These are phyloP conservation scores for Parnassius smintheus DNA, from an alignment of 2,888 invertebrate species.

Conservation along the genomic window DNA sequence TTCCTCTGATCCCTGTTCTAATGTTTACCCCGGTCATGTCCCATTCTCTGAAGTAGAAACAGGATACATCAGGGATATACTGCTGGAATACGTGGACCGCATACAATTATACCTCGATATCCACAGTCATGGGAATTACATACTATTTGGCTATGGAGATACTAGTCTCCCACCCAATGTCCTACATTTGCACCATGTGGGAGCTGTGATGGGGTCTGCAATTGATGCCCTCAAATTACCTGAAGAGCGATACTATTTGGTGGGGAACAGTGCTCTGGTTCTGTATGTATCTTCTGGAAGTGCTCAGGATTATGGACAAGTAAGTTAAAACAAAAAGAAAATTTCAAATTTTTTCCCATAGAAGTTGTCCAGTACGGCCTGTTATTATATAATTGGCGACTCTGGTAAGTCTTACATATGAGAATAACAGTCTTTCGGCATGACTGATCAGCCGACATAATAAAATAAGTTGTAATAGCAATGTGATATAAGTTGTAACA, in stretches of 20 bases:
- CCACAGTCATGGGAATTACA: slow-evolving; percentile 85
- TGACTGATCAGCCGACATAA: too few relatives aligned
- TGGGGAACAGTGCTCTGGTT: slow-evolving; percentile 52
- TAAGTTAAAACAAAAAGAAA: slow-evolving; percentile 26
- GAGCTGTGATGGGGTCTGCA: slow-evolving; percentile 49
- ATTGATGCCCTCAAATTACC: slow-evolving; percentile 49
- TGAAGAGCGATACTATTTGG: slow-evolving; percentile 42
- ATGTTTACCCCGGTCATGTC: slow-evolving; percentile 79
- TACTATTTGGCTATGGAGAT: slow-evolving; percentile 83
- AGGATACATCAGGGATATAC: slow-evolving; percentile 73
- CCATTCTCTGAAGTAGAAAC: slow-evolving; percentile 86
- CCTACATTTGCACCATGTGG: slow-evolving; percentile 45
- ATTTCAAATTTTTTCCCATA: too few relatives aligned
- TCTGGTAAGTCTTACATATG: too few relatives aligned
- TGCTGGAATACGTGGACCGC: slow-evolving; percentile 49
- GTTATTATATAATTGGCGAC: too few relatives aligned
- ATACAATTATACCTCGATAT: slow-evolving; percentile 75
- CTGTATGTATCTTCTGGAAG: slow-evolving; percentile 52
- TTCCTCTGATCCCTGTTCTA: slow-evolving; percentile 71
- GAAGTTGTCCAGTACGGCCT: too few relatives aligned
- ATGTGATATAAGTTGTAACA: too few relatives aligned
- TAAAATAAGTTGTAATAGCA: too few relatives aligned
- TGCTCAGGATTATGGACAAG: slow-evolving; percentile 57
- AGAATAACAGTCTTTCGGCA: too few relatives aligned
- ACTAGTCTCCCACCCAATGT: slow-evolving; percentile 39